Conservation (phyloP, 23 tunicate genomes). For the Phallusia fumigata region DNA sequence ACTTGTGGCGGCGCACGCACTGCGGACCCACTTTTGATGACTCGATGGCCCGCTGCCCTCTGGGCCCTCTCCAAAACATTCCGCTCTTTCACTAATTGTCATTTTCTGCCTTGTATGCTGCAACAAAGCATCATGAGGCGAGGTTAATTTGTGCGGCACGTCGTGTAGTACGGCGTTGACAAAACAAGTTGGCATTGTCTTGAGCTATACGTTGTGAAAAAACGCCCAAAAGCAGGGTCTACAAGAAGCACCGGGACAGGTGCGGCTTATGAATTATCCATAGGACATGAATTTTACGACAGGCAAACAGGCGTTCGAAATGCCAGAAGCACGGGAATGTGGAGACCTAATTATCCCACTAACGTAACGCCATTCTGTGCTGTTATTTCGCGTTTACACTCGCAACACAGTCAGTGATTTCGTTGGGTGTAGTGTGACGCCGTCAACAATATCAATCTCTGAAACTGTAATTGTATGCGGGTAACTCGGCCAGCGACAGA, state of each 20-base stretch:
- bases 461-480: not conserved
- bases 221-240: no score
- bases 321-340: not conserved
- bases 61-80: not conserved
- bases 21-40: slow-evolving; percentile 3
- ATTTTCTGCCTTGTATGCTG: no score
- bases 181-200: no score
- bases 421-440: slow-evolving; percentile 5
- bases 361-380: not conserved
- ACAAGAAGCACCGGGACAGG: no score
- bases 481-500: slow-evolving; percentile 6
- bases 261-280: no score
- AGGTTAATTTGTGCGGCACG: no score
- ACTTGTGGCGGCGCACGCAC: slow-evolving; percentile 2
- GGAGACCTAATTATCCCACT: not conserved
- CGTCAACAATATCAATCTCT: not conserved
- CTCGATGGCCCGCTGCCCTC: not conserved
- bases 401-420: slow-evolving; percentile 1
- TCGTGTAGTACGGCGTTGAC: no score
- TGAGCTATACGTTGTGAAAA: no score
- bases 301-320: no score
- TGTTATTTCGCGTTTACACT: slow-evolving; percentile 4
- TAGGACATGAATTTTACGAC: no score
- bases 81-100: no score
- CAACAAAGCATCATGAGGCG: no score